Conservation (phyloP, 2,113 vertebrate genomes). For the Myotis brandtii region DNA sequence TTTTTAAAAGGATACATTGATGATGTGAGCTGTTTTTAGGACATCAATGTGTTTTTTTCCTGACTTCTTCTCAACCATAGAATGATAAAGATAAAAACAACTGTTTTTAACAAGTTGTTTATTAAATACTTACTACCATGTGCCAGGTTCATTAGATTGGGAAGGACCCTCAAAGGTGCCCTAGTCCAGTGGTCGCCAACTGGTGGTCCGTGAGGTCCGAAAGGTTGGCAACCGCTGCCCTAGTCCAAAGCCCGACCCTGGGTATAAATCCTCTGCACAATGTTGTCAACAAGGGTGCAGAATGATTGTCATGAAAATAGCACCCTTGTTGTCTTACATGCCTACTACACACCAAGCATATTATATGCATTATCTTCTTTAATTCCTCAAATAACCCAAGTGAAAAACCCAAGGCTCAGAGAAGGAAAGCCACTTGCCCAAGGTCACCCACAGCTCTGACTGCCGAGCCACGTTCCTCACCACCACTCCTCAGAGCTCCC, state of each 20-base stretch:
- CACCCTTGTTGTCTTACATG: neutral
- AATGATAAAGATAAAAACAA: conserved; percentile 19
- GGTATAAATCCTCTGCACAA: neutral
- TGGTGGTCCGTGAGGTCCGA: too few relatives aligned
- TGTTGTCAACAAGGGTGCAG: neutral
- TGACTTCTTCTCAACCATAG: neutral
- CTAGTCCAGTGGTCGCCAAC: neutral
- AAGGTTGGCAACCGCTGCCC: neutral
- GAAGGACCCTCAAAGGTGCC: neutral
- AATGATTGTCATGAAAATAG: neutral
- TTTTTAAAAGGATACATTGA: neutral
- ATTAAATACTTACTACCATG: neutral
- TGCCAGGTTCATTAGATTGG: neutral
- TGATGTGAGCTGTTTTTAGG: neutral
- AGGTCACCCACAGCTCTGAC: neutral
- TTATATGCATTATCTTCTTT: neutral
- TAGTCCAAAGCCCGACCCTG: neutral
- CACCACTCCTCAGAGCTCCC: neutral
- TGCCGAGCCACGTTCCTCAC: neutral
- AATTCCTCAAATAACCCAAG: neutral
- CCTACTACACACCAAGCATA: neutral
- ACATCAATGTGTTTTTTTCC: neutral
- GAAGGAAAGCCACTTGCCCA: neutral
- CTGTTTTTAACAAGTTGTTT: neutral
- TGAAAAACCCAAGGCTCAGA: neutral